Base-by-base conservation (phyloP, 2,113 vertebrate genomes). In the Aphelocoma coerulescens region DNA sequence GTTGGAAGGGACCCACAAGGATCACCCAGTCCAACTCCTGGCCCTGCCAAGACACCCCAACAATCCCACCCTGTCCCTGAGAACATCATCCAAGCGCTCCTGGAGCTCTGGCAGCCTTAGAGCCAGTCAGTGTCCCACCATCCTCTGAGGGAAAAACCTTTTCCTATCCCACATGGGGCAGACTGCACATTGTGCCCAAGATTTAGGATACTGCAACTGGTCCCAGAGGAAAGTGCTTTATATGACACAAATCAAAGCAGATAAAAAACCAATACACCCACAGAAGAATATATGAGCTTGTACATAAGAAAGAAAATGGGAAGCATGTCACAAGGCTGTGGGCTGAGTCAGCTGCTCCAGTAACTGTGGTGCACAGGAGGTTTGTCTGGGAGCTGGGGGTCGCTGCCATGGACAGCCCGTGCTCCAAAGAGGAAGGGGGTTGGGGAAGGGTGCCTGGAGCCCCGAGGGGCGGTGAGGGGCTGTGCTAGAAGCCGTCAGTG, bases 381-480 rank as follows among this genome's bases (percentile, higher is more conserved):
- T 51, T 33, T 13, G 54, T 78, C 30, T 27, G 55, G 28, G 83
- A 85, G 33, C 16, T 2, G 62, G 46, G 66, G 23, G 33, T 35
- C 0, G 1, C 44, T 62, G 62, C 43, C n/a, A 4, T 1, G 32
- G 28, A 5, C 2, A 6, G 62, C 44, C 28, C 3, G 1, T 39
- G 58, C 75, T 43, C 33, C 11, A 21, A 21, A 26, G 39, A 39
- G 59, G 44, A 71, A 19, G 22, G 18, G 68, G 28, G 13, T 1
- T 20, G 37, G 32, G 32, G n/a, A 32, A 23, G 26, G 37, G 46
- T 43, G 37, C 9, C 11, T 0, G 0, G 17, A 69, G 82, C 68
- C 63, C 75, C 0, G 0, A 14, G 49, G 49, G 2, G 46, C 0
- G 0, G 24, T 3, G 27, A 1, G 26, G 75, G 63, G 58, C 46